These are phyloP conservation scores for Heterotis niloticus DNA, from an alignment of 2,113 vertebrate genomes.

Conservation along the genomic window DNA sequence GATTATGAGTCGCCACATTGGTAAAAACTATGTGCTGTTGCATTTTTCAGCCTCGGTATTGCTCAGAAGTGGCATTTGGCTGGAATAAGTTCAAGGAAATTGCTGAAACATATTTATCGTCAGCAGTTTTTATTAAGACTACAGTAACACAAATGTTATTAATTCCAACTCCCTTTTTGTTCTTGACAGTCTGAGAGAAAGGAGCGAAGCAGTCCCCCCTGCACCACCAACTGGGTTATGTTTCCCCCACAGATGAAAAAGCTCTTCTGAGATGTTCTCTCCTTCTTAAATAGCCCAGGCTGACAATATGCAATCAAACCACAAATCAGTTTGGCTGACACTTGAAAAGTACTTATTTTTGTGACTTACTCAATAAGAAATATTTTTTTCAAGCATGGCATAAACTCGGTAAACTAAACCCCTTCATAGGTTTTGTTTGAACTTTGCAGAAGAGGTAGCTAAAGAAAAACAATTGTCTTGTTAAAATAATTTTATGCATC, in stretches of 20 bases:
- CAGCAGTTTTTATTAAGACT: neutral
- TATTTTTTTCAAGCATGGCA: neutral
- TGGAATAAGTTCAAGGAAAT: neutral
- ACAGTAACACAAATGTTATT: neutral
- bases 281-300: neutral
- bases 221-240: neutral
- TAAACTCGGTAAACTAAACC: neutral
- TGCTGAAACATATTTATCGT: slow-evolving; percentile 6
- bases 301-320: neutral
- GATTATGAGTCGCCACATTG: neutral
- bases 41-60: neutral
- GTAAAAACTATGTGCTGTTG: neutral
- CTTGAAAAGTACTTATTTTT: neutral
- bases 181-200: neutral
- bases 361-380: slow-evolving; percentile 1
- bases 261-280: neutral
- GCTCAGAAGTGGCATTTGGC: neutral
- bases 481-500: neutral
- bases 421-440: neutral
- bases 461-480: neutral
- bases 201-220: neutral
- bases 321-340: neutral
- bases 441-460: neutral
- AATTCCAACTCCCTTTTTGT: neutral
- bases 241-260: neutral